Evolutionary conservation across 2,888 invertebrate species (phyloP).

Genomic region (Neoscelio sp.): DNA sequence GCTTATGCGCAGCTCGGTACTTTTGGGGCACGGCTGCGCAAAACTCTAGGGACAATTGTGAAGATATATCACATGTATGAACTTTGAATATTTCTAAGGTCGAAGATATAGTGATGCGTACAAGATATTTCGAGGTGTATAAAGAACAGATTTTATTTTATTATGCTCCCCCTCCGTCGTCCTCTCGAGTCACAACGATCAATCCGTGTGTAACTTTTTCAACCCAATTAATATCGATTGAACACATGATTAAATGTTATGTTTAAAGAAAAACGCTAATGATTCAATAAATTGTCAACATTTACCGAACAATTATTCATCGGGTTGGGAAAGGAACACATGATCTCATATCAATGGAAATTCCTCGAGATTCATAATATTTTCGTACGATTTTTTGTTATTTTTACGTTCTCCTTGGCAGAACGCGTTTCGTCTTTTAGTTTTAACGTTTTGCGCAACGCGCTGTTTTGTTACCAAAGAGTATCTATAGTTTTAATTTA

Average conservation of each 20-base stretch:
- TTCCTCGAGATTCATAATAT: slow-evolving; percentile 1
- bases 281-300: slow-evolving; percentile 1
- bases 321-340: background rate
- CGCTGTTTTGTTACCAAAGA: slow-evolving; percentile 36
- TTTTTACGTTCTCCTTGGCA: background rate
- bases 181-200: background rate
- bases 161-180: slow-evolving; percentile 12
- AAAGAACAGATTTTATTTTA: slow-evolving; percentile 62
- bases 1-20: no score
- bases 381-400: slow-evolving; percentile 5
- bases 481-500: no score
- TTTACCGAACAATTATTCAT: no score
- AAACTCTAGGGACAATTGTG: no score
- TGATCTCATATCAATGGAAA: background rate
- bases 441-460: slow-evolving; percentile 14
- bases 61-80: background rate
- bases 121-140: slow-evolving; percentile 36
- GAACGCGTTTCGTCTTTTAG: background rate
- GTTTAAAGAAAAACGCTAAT: no score
- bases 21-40: no score
- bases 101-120: slow-evolving; percentile 45
- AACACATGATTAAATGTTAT: no score
- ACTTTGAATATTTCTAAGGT: slow-evolving; percentile 24
- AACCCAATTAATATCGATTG: no score
- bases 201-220: background rate